These are phyloP conservation scores for Stenichneumon culpator DNA, from an alignment of 2,888 invertebrate species.

Conservation along the genomic window DNA sequence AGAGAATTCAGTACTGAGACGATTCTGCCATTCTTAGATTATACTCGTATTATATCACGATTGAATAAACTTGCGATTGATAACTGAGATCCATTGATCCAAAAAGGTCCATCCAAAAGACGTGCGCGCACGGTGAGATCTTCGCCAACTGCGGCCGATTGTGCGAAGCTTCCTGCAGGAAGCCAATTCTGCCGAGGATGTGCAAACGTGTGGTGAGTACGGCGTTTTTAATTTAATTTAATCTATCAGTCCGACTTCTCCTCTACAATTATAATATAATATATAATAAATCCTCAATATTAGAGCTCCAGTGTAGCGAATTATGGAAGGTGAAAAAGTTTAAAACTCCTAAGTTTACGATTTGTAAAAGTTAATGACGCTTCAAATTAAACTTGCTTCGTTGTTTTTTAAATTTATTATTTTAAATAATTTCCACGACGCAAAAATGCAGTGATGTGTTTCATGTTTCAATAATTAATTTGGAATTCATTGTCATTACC, in stretches of 20 bases:
- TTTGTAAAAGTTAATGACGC: too few species aligned
- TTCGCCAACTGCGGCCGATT: not conserved
- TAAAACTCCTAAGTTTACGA: too few species aligned
- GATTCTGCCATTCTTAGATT: not conserved
- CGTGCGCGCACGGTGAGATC: slow-evolving; percentile 6
- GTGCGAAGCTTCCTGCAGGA: slow-evolving; percentile 25
- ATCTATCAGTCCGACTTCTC: too few species aligned
- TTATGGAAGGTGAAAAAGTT: too few species aligned
- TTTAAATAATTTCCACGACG: not conserved
- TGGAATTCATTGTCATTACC: not conserved
- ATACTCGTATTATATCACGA: not conserved
- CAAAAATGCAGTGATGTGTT: not conserved
- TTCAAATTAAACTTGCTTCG: too few species aligned
- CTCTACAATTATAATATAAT: too few species aligned
- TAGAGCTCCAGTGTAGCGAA: too few species aligned
- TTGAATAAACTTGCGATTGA: not conserved
- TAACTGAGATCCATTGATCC: not conserved
- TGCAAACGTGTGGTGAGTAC: slow-evolving; percentile 19
- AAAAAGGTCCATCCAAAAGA: not conserved
- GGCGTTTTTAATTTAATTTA: not conserved
- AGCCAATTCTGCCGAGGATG: not conserved
- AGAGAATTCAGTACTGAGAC: too few species aligned
- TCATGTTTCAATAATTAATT: not conserved
- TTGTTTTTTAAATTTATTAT: not conserved
- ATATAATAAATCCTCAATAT: too few species aligned